Percentiles rank a stretch among this genome's conserved stretches.
These are phyloP conservation scores for Scaptomyza graminum DNA, from an alignment of 1,140 invertebrate genomes.

Conservation along the genomic window DNA sequence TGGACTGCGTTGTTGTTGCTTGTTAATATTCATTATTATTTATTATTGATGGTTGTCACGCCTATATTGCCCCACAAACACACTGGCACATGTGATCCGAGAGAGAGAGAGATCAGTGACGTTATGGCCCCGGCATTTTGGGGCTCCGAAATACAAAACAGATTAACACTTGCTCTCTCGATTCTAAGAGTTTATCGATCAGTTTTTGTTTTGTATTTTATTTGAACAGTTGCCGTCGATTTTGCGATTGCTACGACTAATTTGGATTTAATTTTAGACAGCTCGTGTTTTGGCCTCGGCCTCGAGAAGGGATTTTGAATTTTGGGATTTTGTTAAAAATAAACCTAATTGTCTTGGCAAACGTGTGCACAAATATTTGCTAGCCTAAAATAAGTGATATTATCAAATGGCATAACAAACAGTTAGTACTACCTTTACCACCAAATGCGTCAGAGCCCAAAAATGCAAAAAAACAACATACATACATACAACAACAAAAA, in stretches of 20 bases:
- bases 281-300: constrained; percentile 32
- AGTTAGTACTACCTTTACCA: constrained; percentile 10
- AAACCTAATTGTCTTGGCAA: constrained; percentile 29
- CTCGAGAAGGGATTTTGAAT: constrained; percentile 58
- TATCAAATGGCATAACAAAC: background rate
- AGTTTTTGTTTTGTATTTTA: constrained; percentile 29
- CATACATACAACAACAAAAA: background rate
- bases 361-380: constrained; percentile 60
- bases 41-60: constrained; percentile 44
- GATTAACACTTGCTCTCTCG: background rate
- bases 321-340: constrained; percentile 53
- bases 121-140: constrained; percentile 1
- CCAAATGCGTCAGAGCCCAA: constrained; percentile 29
- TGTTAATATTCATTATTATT: background rate
- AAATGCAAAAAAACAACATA: constrained; percentile 1
- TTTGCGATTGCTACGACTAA: constrained; percentile 11
- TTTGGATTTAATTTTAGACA: constrained; percentile 65
- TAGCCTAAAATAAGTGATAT: constrained; percentile 5
- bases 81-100: background rate
- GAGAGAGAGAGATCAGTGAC: constrained; percentile 28
- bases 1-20: constrained; percentile 6
- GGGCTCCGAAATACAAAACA: no score
- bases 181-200: constrained; percentile 51
- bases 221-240: constrained; percentile 66
- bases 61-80: constrained; percentile 3